Evolutionary conservation across 30 jellyfish, hydroid and myxozoan genomes (phyloP).

Genomic region (Nemopilema nomurai): DNA sequence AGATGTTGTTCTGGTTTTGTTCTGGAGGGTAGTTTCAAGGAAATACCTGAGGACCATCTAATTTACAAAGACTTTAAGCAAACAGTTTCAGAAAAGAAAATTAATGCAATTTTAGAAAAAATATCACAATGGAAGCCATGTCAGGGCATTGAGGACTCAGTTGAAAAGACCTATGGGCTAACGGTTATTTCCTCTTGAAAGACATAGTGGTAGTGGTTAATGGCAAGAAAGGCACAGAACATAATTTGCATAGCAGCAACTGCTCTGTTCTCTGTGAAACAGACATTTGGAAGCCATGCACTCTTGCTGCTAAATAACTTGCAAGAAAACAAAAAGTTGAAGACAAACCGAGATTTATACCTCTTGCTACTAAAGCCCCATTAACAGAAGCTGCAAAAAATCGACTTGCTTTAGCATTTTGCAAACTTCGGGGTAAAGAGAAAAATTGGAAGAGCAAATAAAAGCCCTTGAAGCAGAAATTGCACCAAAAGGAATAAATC

Average conservation of each 20-base stretch:
- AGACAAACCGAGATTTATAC: constrained; percentile 18
- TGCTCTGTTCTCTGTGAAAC: constrained; percentile 15
- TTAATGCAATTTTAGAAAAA: constrained; percentile 1
- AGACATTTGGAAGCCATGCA: constrained; percentile 14
- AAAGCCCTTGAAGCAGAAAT: constrained; percentile 34
- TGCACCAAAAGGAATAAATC: constrained; percentile 35
- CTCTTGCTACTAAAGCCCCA: constrained; percentile 36
- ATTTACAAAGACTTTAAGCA: constrained; percentile 22
- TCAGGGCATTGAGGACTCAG: constrained; percentile 45
- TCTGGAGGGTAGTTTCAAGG: constrained; percentile 28
- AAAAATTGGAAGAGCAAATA: constrained; percentile 10
- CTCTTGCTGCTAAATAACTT: constrained; percentile 9
- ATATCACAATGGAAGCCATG: constrained; percentile 23
- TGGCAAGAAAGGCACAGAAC: constrained; percentile 8
- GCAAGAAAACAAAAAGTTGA: not conserved
- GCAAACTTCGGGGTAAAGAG: constrained; percentile 24
- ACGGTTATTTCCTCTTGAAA: not conserved
- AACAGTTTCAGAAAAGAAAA: constrained; percentile 25
- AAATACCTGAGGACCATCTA: constrained; percentile 26
- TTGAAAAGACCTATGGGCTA: constrained; percentile 22
- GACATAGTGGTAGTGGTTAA: not conserved
- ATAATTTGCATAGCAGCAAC: constrained; percentile 26
- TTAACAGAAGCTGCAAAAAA: constrained; percentile 39
- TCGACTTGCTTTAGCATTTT: constrained; percentile 28
- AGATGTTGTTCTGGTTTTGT: constrained; percentile 14